Base-by-base conservation (phyloP, 2,888 invertebrate genomes). In the Drosophila paramelanica region DNA sequence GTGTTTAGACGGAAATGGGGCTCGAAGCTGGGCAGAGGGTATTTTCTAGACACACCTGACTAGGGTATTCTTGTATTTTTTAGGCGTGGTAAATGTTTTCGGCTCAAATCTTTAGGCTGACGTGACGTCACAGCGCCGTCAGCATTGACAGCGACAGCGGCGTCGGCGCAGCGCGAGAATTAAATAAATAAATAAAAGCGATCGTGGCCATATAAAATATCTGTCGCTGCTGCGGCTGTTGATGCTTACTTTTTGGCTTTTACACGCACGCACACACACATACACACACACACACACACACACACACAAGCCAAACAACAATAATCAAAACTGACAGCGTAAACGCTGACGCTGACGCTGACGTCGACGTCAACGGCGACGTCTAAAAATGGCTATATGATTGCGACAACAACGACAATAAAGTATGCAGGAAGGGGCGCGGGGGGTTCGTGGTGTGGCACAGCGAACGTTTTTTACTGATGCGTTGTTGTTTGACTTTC, bases 351-450 rank as follows among this genome's bases (percentile, higher is more conserved):
- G 61, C 17, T 13, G 51, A 49, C 66, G 65, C 4, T 4, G 58
- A 55, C 55, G 46, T 1, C 3, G 58, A 58, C 66, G 64, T 11
- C 11, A 25, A 58, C 71, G 46, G 47, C 62, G 66, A 67, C 62
- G 71, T 77, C 81, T 81, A 87, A 70, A 81, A 87, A 74, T 77
- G 80, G 74, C 83, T 68, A 73, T 71, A 69, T 58, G 74, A 88
- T 72, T 85, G 82, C 86, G 82, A 82, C 85, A 87, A 80, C 74
- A 77, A 46, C 61, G 51, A 58, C 67, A 67, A 67, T 46, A 58
- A 49, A 49, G 45, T 38, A 38, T 51, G 42, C 17, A 23, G 46
- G 4, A 2, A 23, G 14, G 38, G 42, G 23, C 31, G 10, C 4
- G 14, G 31, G 31, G 2, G 31, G 31, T 8, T 31, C 8, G 31